Evolutionary conservation across 1,140 invertebrate species (phyloP), one percentile per base, ranked within the genome.

Genomic region (Manduca sexta): DNA sequence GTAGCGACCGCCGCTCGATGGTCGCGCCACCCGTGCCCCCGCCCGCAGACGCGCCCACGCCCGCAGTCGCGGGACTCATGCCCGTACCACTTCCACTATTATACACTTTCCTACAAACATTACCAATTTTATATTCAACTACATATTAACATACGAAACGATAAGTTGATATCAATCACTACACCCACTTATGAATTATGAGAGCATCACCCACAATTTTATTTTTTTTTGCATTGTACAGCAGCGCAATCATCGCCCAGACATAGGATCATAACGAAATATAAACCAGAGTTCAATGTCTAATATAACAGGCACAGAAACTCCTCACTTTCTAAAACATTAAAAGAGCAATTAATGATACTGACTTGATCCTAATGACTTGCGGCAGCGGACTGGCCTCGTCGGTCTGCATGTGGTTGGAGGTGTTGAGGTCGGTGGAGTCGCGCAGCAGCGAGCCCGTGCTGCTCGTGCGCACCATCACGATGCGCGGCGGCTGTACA

Each of bases 1-100:
- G 92, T 10, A 94, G 78, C 0, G 91, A 92, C 8, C 89, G 68
- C 17, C n/a, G n/a, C n/a, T n/a, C n/a, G n/a, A n/a, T n/a, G n/a
- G n/a, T 80, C 75, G 49, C 85, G 84, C 41, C 66, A n/a, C n/a
- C 81, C 6, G 63, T 42, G 11, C 34, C 35, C 2, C 58, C 43
- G 3, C 26, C 29, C 0, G 65, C n/a, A 14, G n/a, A 12, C 50
- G 1, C 45, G 15, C 1, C 15, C 3, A 8, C 18, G n/a, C 14
- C 12, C 29, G 29, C 30, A 12, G 4, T 8, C 1, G n/a, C 51
- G 21, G 44, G 54, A 70, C 30, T 74, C n/a, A n/a, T n/a, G n/a
- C n/a, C n/a, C n/a, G n/a, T n/a, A n/a, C n/a, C n/a, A n/a, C n/a
- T n/a, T n/a, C n/a, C n/a, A n/a, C n/a, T n/a, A n/a, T n/a, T n/a